Percentiles rank a stretch among this genome's conserved stretches.
Conservation (phyloP, 2,888 invertebrate species). For the Drosophila yooni region DNA sequence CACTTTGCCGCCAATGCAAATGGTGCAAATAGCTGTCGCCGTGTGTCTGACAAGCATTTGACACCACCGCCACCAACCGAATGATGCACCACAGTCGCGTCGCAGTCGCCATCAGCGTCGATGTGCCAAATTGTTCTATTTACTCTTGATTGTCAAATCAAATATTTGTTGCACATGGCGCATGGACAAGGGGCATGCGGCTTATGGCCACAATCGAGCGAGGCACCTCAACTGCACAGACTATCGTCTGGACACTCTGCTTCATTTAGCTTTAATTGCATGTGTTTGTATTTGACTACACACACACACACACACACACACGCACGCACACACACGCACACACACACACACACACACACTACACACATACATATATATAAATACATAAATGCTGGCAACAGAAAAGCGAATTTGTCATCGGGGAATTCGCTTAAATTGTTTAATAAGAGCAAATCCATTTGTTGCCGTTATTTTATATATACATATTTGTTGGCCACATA, state of each 20-base stretch:
- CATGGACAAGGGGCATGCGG: slow-evolving; percentile 17
- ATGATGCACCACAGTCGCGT: slow-evolving; percentile 10
- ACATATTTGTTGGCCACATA: slow-evolving; percentile 2
- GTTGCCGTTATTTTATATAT: slow-evolving; percentile 3
- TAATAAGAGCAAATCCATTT: slow-evolving; percentile 22
- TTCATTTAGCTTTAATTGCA: slow-evolving; percentile 48
- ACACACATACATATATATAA: neutral
- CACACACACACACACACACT: neutral
- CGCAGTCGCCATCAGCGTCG: slow-evolving; percentile 5
- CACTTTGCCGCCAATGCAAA: slow-evolving; percentile 45
- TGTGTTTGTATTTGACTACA: slow-evolving; percentile 9
- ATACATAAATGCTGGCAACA: slow-evolving; percentile 42
- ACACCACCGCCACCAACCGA: slow-evolving; percentile 41
- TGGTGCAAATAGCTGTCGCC: slow-evolving; percentile 14
- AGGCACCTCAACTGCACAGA: neutral
- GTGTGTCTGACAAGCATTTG: slow-evolving; percentile 59
- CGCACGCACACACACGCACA: neutral
- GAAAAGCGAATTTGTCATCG: slow-evolving; percentile 9
- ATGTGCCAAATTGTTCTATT: slow-evolving; percentile 73
- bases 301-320: slow-evolving; percentile 8
- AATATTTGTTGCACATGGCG: slow-evolving; percentile 62
- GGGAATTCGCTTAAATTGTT: slow-evolving; percentile 23
- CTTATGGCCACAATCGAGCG: neutral
- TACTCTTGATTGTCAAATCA: slow-evolving; percentile 74
- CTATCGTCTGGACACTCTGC: slow-evolving; percentile 8